A percentile compares a stretch with the other conserved stretches of the same genome.
phyloP scores from a whole-genome alignment of 2,113 vertebrate species.

The Zosterops borbonicus region DNA sequence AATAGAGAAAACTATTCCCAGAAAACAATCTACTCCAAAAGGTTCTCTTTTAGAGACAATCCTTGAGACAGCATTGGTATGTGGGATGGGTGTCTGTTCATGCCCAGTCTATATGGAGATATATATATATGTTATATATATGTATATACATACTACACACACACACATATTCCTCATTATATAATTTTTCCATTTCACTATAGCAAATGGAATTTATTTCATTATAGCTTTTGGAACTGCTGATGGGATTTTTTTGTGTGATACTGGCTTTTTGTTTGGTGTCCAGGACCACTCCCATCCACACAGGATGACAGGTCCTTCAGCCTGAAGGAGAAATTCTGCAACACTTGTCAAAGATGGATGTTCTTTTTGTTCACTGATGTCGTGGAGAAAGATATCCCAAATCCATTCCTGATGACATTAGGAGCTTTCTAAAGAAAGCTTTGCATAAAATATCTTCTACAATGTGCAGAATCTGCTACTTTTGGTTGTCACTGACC shows the following conservation, averaged over 20 bases:
- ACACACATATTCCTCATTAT: neutral
- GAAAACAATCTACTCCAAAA: neutral
- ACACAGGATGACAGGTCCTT: neutral
- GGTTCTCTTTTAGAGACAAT: neutral
- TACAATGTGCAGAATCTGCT: neutral
- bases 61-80: neutral
- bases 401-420: neutral
- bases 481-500: neutral
- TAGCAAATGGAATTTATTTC: neutral
- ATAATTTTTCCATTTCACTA: neutral
- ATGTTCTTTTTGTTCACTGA: neutral
- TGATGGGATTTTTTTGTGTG: neutral
- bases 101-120: neutral
- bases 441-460: neutral
- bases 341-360: neutral
- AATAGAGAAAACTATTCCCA: neutral
- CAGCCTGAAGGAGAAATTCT: neutral
- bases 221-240: neutral
- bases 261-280: neutral
- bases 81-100: neutral
- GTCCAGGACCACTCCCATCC: neutral
- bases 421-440: neutral
- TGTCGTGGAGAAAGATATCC: accelerated
- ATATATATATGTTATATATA: too few species aligned
- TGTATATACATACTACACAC: too few species aligned